Base-by-base conservation (phyloP, 2,113 vertebrate species). In the Mohoua ochrocephala region DNA sequence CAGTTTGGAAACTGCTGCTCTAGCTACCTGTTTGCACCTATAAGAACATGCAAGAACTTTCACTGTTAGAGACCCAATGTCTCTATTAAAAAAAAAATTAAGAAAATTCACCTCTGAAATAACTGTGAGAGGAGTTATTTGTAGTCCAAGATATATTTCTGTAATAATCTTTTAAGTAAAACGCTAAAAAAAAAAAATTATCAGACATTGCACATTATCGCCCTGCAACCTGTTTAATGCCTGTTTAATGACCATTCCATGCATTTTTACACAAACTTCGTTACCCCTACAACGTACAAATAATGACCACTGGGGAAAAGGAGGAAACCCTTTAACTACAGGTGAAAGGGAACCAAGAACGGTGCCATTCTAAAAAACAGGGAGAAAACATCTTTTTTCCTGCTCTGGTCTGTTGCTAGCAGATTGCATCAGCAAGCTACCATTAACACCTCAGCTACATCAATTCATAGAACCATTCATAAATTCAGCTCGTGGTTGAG, bases 361-460 rank as follows among this genome's bases (percentile, higher is more conserved):
- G 4, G 26, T 37, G 45, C 6, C 3, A 0, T 11, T 53, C 23
- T 9, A 45, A 75, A 6, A 11, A 68, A 74, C 2, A 41, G 20
- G 17, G 24, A 85, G 35, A 83, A 91, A 90, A 70, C 39, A 83
- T 21, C 14, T 78, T 61, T 84, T n/a, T 45, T 15, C 8, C 11
- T 39, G 24, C 44, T 28, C 39, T 28, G 49, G 50, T 31, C 83
- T 74, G 47, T 84, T 88, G 73, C 64, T 86, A 74, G 50, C 54
- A 91, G 79, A 93, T 88, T 95, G 91, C 91, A 83, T 93, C 94
- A 93, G 85, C 54, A 80, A 90, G 52, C 39, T 70, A 85, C 13
- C 49, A 70, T 49, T 67, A 78, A 41, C 39, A 89, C 44, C 73
- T 75, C 89, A 54, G 68, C 82, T 71, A 49, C 41, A 53, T 20